A percentile compares a stretch with the other conserved stretches of the same genome.
Evolutionary conservation across 2,888 invertebrate genomes (phyloP).

Genomic region (Campoplex nolae): DNA sequence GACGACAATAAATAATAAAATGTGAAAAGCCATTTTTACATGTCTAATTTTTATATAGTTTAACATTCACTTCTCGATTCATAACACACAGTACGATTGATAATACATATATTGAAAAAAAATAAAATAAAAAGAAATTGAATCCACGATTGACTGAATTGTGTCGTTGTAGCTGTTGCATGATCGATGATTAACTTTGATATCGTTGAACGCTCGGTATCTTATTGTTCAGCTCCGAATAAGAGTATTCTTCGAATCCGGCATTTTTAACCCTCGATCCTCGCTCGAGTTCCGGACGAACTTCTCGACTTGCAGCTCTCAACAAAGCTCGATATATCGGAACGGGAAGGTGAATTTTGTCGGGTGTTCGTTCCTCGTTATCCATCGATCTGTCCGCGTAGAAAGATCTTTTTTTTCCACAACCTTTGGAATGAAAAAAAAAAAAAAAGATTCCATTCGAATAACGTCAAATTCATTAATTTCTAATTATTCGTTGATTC

Average conservation of each 20-base stretch:
- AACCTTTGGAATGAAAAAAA: conserved; percentile 71
- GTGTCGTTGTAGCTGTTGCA: conserved; percentile 7
- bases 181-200: conserved; percentile 66
- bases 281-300: conserved; percentile 69
- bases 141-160: conserved; percentile 25
- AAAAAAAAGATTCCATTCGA: background rate
- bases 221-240: conserved; percentile 52
- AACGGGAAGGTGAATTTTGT: conserved; percentile 72
- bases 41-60: background rate
- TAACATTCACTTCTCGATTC: background rate
- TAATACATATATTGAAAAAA: conserved; percentile 27
- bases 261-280: conserved; percentile 56
- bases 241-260: conserved; percentile 23
- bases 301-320: conserved; percentile 71
- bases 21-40: background rate
- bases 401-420: conserved; percentile 78
- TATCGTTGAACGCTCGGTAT: conserved; percentile 61
- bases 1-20: background rate
- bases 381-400: conserved; percentile 62
- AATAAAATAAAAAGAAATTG: conserved; percentile 19
- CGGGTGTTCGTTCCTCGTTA: conserved; percentile 41
- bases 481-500: background rate
- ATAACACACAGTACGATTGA: conserved; percentile 20
- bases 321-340: conserved; percentile 76
- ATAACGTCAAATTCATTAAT: too few relatives aligned